A percentile compares a stretch with the other conserved stretches of the same genome.
phyloP scores from a whole-genome alignment of 2,888 invertebrate genomes.

The Dryobotodes eremita region DNA sequence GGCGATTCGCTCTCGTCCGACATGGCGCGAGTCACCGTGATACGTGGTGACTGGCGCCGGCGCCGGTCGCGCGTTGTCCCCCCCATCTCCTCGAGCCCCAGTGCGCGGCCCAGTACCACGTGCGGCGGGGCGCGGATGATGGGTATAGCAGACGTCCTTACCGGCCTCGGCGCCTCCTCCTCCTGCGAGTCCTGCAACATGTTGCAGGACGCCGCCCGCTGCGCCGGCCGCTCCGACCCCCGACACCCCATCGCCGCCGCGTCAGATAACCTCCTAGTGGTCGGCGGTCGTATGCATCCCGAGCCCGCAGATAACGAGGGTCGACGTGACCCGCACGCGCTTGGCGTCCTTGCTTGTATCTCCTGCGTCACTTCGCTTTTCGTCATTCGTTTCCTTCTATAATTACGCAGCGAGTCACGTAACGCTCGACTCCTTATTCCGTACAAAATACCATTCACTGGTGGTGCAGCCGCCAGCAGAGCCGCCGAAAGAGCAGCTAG shows the following conservation, averaged over 20 bases:
- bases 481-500: constrained; percentile 92
- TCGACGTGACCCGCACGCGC: constrained; percentile 94
- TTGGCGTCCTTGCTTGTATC: constrained; percentile 95
- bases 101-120: constrained; percentile 91
- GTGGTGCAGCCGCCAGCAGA: constrained; percentile 93
- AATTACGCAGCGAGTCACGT: constrained; percentile 94
- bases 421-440: constrained; percentile 94
- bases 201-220: constrained; percentile 93
- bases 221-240: constrained; percentile 86
- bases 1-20: constrained; percentile 93
- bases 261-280: constrained; percentile 85
- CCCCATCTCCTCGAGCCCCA: constrained; percentile 88
- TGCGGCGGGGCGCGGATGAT: constrained; percentile 90
- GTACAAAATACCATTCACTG: constrained; percentile 94
- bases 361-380: constrained; percentile 95
- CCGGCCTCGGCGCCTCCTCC: constrained; percentile 80
- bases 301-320: constrained; percentile 92
- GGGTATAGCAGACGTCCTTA: constrained; percentile 85
- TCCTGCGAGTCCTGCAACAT: constrained; percentile 92
- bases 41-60: constrained; percentile 92
- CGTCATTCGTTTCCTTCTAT: constrained; percentile 94
- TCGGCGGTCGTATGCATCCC: constrained; percentile 85
- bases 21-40: constrained; percentile 93
- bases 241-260: constrained; percentile 87
- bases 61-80: constrained; percentile 78